A percentile compares a stretch with the other conserved stretches of the same genome.
phyloP scores from a whole-genome alignment of 2,888 invertebrate genomes.

The Ernsta delagoae region DNA sequence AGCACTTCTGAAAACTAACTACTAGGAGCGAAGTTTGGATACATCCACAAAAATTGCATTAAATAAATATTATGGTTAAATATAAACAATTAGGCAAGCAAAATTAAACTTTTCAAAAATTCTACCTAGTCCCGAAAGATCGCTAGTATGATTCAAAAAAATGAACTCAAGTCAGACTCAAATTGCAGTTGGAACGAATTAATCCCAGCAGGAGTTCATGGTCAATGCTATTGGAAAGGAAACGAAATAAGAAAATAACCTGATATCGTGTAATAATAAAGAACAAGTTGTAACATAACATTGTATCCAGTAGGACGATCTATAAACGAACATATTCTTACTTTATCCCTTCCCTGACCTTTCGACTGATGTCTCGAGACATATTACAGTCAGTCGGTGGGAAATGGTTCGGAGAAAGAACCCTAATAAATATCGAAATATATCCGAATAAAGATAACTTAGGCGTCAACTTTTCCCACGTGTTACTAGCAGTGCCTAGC shows the following conservation, averaged over 20 bases:
- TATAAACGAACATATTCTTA: slow-evolving; percentile 3
- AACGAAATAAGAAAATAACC: neutral
- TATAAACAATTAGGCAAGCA: too few relatives aligned
- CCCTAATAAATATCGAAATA: slow-evolving; percentile 17
- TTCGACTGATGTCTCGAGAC: slow-evolving; percentile 21
- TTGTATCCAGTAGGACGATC: neutral
- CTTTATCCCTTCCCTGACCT: slow-evolving; percentile 22
- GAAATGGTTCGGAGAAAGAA: slow-evolving; percentile 15
- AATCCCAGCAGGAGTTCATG: too few relatives aligned
- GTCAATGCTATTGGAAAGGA: neutral
- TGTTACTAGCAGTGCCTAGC: neutral
- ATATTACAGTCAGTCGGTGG: slow-evolving; percentile 15
- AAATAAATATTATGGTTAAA: too few relatives aligned
- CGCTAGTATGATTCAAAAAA: too few relatives aligned
- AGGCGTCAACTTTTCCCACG: neutral
- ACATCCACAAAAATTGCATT: too few relatives aligned
- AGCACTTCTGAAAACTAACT: too few relatives aligned
- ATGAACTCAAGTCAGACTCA: too few relatives aligned
- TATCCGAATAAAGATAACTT: neutral
- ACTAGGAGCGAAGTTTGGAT: too few relatives aligned
- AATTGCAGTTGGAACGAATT: too few relatives aligned
- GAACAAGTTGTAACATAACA: neutral
- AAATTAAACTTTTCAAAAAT: too few relatives aligned
- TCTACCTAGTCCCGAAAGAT: too few relatives aligned
- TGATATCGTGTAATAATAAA: neutral